Percentiles rank a stretch among this genome's conserved stretches.
Evolutionary conservation across 2,797 vertebrate genomes (phyloP).

Genomic region (Silurus aristotelis): DNA sequence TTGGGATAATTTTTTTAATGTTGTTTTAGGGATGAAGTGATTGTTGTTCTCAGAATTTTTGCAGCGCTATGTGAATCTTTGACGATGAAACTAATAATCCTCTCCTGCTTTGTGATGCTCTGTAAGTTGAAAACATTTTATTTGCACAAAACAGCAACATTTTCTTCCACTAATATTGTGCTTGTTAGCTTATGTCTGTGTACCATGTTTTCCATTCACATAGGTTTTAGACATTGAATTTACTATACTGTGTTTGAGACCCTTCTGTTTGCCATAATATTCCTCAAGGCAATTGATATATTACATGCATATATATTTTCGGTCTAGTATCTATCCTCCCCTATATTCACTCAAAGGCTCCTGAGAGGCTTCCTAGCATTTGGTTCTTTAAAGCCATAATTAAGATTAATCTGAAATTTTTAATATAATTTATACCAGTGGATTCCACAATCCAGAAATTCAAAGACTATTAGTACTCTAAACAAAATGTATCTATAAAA

Average conservation of each 20-base stretch:
- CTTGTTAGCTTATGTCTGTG: not conserved
- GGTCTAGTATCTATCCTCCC: not conserved
- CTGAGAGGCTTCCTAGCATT: not conserved
- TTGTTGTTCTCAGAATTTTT: constrained; percentile 42
- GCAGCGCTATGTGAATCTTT: constrained; percentile 21
- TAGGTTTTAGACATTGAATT: not conserved
- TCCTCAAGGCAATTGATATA: not conserved
- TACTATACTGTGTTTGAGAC: not conserved
- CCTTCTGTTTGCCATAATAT: not conserved
- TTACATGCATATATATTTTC: not conserved
- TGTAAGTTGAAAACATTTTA: constrained; percentile 59
- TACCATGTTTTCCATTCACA: not conserved
- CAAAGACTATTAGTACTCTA: not conserved
- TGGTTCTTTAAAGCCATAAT: not conserved
- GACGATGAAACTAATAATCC: constrained; percentile 47
- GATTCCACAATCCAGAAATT: not conserved
- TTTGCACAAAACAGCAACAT: not conserved
- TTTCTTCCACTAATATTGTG: not conserved
- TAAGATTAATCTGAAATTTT: not conserved
- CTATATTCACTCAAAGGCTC: not conserved
- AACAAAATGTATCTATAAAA: not conserved
- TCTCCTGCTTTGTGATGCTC: constrained; percentile 55
- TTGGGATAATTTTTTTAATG: not conserved
- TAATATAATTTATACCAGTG: not conserved
- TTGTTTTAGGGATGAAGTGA: constrained; percentile 50